Evolutionary conservation across 2,888 invertebrate species (phyloP), one percentile per base, ranked within the genome.

Genomic region (Aporophyla lueneburgensis): DNA sequence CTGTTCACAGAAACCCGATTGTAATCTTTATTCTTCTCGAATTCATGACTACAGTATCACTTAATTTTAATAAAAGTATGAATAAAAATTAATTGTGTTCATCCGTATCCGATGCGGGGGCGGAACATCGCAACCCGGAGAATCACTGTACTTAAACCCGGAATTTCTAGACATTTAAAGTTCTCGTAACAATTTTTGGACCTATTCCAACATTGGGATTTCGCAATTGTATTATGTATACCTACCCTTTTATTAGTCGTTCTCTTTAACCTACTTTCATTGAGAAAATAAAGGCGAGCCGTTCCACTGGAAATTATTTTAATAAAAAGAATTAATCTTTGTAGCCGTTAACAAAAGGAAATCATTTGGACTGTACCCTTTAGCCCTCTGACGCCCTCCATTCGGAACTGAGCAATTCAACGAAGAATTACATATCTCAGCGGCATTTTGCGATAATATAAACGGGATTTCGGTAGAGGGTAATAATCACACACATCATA

Each of bases 281-380:
- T 69, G 56, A 71, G 73, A 72, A 88, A 80, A 88, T 87, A 81
- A 80, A 83, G 67, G 74, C 71, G 68, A 58, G 46, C 76, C 67
- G 58, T 80, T 79, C 70, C 71, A 76, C 65, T 77, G 75, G 54
- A 88, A 88, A 88, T 87, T 33, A 87, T 86, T 88, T 85, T 87
- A 84, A 85, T 85, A 87, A 87, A 86, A 87, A 83, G 86, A 87
- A 80, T 87, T 81, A 87, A 87, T 87, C 86, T 87, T 82, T 81
- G 81, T 78, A 81, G 74, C 66, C 78, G 67, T 78, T 87, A 85
- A 85, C 87, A 88, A 88, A 87, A 77, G 83, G 81, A 81, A 86
- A 85, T 81, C 80, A 71, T 87, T 88, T 74, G 71, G 67, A 78
- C 79, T 71, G 79, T 78, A 87, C 83, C 83, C 80, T 88, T 84